Percentiles rank a stretch among this genome's conserved stretches.
phyloP scores from a whole-genome alignment of 2,113 vertebrate genomes.

The Chaenogobius annularis region DNA sequence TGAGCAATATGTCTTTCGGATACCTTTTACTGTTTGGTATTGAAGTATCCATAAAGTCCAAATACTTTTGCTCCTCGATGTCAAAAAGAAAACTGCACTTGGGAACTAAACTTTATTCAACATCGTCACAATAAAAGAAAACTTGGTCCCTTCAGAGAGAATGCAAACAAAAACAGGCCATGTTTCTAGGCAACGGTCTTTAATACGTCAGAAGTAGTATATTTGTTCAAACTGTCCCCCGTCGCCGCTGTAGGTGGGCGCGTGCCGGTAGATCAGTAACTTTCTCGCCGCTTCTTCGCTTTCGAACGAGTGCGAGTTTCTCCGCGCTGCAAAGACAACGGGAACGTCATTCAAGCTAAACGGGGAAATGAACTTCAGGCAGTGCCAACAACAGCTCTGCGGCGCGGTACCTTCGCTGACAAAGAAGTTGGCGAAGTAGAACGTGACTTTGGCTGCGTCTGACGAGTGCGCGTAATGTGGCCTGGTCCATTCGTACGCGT shows the following conservation, averaged over 20 bases:
- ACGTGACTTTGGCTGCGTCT: conserved; percentile 78
- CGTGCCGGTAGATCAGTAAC: conserved; percentile 78
- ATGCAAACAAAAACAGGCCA: not conserved
- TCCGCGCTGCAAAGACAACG: conserved; percentile 66
- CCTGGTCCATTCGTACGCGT: conserved; percentile 85
- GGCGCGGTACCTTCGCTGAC: conserved; percentile 85
- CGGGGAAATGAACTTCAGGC: not conserved
- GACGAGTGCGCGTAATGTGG: conserved; percentile 78
- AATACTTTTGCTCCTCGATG: no score
- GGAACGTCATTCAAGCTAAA: not conserved
- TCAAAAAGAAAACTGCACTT: no score
- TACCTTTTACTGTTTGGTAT: no score
- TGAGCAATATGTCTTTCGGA: no score
- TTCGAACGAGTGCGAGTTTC: conserved; percentile 70
- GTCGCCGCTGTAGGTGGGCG: conserved; percentile 40
- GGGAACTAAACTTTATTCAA: no score
- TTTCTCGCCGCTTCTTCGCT: conserved; percentile 55
- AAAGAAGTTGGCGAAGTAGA: conserved; percentile 88
- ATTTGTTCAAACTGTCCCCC: conserved; percentile 59
- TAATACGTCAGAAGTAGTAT: conserved; percentile 59
- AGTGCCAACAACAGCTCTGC: no score
- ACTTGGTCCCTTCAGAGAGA: not conserved
- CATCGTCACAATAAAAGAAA: no score
- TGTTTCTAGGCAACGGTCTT: not conserved
- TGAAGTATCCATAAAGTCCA: no score